Evolutionary conservation across 2,888 invertebrate genomes (phyloP), one percentile per base, ranked within the genome.

Genomic region (Anoncus sp.): DNA sequence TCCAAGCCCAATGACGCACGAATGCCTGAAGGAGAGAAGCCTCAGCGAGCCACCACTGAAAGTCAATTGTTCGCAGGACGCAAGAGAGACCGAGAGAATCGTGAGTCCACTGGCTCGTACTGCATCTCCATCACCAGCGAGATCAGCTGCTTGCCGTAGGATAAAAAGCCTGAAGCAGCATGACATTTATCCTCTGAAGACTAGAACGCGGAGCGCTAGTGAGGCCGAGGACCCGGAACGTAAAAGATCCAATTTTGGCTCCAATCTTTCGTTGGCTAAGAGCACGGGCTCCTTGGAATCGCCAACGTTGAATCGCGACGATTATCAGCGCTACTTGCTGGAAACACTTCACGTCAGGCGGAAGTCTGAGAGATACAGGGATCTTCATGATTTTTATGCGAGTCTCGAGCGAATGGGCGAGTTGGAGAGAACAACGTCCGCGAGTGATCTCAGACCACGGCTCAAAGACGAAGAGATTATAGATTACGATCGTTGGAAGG

Each of bases 401-500:
- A 96, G 96, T 82, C 92, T 98, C 77, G 98, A 98, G 91, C 94
- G 97, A 84, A 95, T 98, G 60, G 96, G 96, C 0, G 95, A 97
- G 85, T 90, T 98, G 72, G 97, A 98, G 91, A 94, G 94, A 82
- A 94, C 95, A 0, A 96, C 96, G 5, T 96, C 96, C 0, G 93
- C 93, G 0, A 92, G 93, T 53, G 95, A 96, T 85, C 92, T 96
- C 60, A 93, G 95, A 62, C 96, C 96, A 1, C 93, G 96, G 83
- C 93, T 94, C 83, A 94, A 93, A 89, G 95, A 96, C 86, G 95
- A 96, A 84, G 96, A 97, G 89, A 95, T 97, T 10, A 95, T 97
- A 77, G 97, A 97, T 91, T 97, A 96, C 88, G 97, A 97, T 82
- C 94, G 96, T 73, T 97, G 97, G 97, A 96, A 95, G 88, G 95